phyloP scores from a whole-genome alignment of 2,113 vertebrate genomes.

The Periophthalmus modestus region DNA sequence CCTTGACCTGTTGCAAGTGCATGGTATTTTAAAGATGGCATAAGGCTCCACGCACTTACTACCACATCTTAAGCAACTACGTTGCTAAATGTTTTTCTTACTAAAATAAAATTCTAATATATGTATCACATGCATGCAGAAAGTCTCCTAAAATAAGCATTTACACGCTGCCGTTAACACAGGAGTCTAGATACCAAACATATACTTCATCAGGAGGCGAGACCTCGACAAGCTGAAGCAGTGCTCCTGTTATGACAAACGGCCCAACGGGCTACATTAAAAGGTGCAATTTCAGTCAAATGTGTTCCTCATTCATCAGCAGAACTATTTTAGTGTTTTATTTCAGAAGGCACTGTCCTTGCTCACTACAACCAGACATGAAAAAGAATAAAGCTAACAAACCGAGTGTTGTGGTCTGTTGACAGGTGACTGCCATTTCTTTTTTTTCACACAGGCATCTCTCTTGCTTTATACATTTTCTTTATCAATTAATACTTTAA shows the following conservation, averaged over 20 bases:
- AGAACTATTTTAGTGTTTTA: neutral
- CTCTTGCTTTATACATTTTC: neutral
- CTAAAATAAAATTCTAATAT: neutral
- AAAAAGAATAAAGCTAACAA: neutral
- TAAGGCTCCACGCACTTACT: constrained; percentile 35
- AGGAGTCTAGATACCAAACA: constrained; percentile 34
- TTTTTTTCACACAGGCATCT: neutral
- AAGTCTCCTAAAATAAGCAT: constrained; percentile 20
- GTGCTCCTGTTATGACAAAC: neutral
- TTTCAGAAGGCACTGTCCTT: neutral
- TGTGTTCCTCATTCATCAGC: neutral
- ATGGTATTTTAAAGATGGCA: too few species aligned
- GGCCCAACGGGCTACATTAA: neutral
- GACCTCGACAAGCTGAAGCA: neutral
- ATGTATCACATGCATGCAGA: constrained; percentile 1
- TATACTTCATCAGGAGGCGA: constrained; percentile 10
- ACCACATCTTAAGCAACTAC: neutral
- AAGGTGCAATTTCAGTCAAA: neutral
- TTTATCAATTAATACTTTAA: neutral
- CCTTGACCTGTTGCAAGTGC: too few species aligned
- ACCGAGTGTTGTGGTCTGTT: neutral
- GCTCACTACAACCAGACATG: neutral
- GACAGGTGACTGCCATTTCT: neutral
- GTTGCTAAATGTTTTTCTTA: constrained; percentile 18
- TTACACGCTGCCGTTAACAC: constrained; percentile 14